phyloP scores from a whole-genome alignment of 2,888 invertebrate species.

The Drosophila formosana region DNA sequence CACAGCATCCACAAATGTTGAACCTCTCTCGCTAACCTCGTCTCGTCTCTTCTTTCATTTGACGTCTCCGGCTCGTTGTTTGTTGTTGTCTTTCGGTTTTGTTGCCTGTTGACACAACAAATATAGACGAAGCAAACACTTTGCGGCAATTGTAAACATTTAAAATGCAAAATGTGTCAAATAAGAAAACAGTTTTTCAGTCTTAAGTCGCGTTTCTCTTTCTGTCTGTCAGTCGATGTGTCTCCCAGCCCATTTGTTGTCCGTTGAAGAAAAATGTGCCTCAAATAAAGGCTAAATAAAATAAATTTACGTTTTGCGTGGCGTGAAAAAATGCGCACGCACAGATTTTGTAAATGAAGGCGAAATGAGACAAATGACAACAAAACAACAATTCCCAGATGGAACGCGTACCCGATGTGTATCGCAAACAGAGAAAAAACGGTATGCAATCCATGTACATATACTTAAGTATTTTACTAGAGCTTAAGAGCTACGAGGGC shows the following conservation, averaged over 20 bases:
- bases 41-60: slow-evolving; percentile 5
- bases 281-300: slow-evolving; percentile 72
- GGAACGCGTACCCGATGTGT: background rate
- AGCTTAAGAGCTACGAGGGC: slow-evolving; percentile 14
- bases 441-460: slow-evolving; percentile 23
- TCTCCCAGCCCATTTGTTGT: slow-evolving; percentile 9
- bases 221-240: slow-evolving; percentile 17
- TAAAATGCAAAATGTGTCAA: slow-evolving; percentile 80
- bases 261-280: slow-evolving; percentile 74
- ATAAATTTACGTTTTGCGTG: slow-evolving; percentile 78
- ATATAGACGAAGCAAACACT: slow-evolving; percentile 67
- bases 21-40: background rate
- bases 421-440: background rate
- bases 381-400: slow-evolving; percentile 18
- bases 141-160: slow-evolving; percentile 76
- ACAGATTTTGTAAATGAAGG: slow-evolving; percentile 80
- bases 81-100: slow-evolving; percentile 27
- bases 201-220: slow-evolving; percentile 71
- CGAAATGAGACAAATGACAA: slow-evolving; percentile 36
- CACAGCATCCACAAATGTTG: slow-evolving; percentile 69
- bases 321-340: slow-evolving; percentile 77
- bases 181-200: slow-evolving; percentile 62
- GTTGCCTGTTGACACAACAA: slow-evolving; percentile 62
- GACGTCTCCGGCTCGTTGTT: slow-evolving; percentile 50
- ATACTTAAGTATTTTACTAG: slow-evolving; percentile 22